Percentiles rank a stretch among this genome's conserved stretches.
Conservation (phyloP, 30 jellyfish, hydroid and myxozoan genomes). For the Calvadosia cruxmelitensis region DNA sequence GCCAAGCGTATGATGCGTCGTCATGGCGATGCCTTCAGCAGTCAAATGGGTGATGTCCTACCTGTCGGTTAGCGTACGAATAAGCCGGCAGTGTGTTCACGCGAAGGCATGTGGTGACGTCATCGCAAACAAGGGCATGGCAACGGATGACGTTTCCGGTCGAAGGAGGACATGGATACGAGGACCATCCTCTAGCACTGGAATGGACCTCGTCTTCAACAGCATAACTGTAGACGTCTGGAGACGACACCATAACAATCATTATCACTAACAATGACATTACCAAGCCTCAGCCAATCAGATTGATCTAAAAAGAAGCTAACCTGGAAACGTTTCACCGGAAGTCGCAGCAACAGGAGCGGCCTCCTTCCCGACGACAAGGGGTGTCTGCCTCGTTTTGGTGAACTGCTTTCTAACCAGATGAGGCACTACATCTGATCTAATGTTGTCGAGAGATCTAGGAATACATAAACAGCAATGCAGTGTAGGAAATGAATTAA, state of each 20-base stretch:
- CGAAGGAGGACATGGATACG: constrained; percentile 5
- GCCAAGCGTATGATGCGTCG: not conserved
- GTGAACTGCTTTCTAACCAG: constrained; percentile 61
- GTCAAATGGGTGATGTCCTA: constrained; percentile 5
- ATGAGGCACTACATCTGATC: constrained; percentile 63
- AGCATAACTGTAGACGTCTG: constrained; percentile 42
- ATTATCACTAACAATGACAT: not conserved
- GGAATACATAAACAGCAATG: too few species aligned
- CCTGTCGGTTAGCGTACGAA: constrained; percentile 68
- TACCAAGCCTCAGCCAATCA: too few species aligned
- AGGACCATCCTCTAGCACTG: constrained; percentile 47
- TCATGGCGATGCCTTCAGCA: not conserved
- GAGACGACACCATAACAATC: too few species aligned
- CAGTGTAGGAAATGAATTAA: too few species aligned
- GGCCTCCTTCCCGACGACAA: too few species aligned
- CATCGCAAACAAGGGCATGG: constrained; percentile 64
- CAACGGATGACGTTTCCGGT: constrained; percentile 29
- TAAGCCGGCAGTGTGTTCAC: constrained; percentile 76
- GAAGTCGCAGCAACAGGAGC: too few species aligned
- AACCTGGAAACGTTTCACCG: too few species aligned
- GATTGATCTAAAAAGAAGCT: too few species aligned
- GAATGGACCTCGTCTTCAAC: constrained; percentile 34
- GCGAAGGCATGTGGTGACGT: constrained; percentile 28
- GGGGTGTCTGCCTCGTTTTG: constrained; percentile 1
- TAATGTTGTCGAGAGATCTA: constrained; percentile 55